Evolutionary conservation across 2,797 vertebrate genomes (phyloP).

Genomic region (Argyrosomus regius): DNA sequence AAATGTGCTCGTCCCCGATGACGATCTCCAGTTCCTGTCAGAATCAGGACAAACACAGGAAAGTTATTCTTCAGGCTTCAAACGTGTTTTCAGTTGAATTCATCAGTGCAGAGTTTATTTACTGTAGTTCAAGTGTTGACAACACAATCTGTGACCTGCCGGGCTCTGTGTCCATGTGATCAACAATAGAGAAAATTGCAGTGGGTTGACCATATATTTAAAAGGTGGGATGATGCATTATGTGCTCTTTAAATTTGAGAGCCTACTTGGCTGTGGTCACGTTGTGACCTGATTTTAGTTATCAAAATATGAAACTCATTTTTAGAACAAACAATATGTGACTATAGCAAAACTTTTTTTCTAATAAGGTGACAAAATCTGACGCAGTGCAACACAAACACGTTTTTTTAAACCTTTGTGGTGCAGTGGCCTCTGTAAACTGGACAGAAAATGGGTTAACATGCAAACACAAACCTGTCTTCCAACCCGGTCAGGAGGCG

Average conservation of each 20-base stretch:
- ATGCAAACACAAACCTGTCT: constrained; percentile 89
- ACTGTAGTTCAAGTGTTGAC: neutral
- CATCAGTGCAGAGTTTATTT: neutral
- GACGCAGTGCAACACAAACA: no score
- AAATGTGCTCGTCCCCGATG: constrained; percentile 98
- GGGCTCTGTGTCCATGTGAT: neutral
- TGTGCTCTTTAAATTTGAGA: neutral
- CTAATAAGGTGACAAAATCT: neutral
- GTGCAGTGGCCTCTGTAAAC: neutral
- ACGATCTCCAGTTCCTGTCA: constrained; percentile 97
- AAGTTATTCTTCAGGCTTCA: neutral
- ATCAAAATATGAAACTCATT: neutral
- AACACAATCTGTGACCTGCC: neutral
- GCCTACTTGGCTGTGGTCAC: neutral
- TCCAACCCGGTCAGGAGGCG: constrained; percentile 96
- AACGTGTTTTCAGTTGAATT: neutral
- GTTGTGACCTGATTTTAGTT: no score
- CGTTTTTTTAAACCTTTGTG: no score
- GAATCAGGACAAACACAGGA: neutral
- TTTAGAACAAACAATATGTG: neutral
- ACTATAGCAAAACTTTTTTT: neutral
- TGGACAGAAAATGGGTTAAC: neutral
- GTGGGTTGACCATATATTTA: neutral
- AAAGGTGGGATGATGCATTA: neutral
- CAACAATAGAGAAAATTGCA: neutral